These are phyloP conservation scores for Sebastes goodei DNA, from an alignment of 2,797 vertebrate genomes.

Conservation along the genomic window DNA sequence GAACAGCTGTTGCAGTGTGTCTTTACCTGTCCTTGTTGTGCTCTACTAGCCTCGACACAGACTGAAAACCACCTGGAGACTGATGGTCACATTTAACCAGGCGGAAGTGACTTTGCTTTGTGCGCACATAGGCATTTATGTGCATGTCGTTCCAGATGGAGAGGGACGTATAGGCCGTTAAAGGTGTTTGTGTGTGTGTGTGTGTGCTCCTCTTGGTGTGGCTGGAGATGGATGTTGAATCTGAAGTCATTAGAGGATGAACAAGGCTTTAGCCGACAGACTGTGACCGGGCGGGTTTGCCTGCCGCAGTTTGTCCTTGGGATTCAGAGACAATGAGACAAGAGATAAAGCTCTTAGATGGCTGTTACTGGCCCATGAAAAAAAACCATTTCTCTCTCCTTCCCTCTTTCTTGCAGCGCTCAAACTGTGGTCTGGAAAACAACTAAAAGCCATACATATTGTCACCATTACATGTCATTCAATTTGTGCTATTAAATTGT, in stretches of 20 bases:
- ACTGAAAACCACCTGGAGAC: slow-evolving; percentile 49
- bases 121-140: neutral
- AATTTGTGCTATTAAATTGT: neutral
- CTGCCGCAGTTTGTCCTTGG: slow-evolving; percentile 59
- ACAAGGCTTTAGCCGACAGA: slow-evolving; percentile 50
- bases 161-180: neutral
- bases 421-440: neutral
- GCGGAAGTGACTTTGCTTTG: slow-evolving; percentile 2
- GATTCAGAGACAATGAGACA: slow-evolving; percentile 34
- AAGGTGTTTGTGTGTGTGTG: neutral
- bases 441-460: neutral
- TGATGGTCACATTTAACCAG: slow-evolving; percentile 34
- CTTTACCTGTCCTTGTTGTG: slow-evolving; percentile 32
- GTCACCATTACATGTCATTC: neutral
- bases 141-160: slow-evolving; percentile 20
- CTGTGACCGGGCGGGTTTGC: slow-evolving; percentile 50
- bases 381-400: neutral
- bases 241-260: slow-evolving; percentile 44
- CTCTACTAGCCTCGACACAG: slow-evolving; percentile 27
- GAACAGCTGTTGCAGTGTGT: slow-evolving; percentile 50
- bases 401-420: neutral
- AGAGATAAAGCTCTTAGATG: slow-evolving; percentile 36
- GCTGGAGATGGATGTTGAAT: slow-evolving; percentile 45
- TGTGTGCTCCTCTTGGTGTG: neutral
- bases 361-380: neutral